These are phyloP conservation scores for Lota lota DNA, from an alignment of 2,113 vertebrate genomes.

Conservation along the genomic window DNA sequence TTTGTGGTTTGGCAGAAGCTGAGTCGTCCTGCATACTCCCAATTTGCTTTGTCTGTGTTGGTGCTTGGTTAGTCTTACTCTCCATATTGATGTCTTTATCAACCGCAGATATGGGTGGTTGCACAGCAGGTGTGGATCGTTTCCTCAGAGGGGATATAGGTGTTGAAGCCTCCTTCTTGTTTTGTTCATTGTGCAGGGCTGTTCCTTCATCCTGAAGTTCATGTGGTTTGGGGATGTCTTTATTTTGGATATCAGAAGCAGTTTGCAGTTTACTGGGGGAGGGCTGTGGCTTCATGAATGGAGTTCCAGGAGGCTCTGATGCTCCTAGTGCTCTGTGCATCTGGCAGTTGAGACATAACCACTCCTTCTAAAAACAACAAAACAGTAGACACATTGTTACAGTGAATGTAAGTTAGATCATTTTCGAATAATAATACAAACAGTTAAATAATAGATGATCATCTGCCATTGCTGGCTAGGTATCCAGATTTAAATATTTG, in stretches of 20 bases:
- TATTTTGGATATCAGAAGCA: too few relatives aligned
- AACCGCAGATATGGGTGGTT: slow-evolving; percentile 62
- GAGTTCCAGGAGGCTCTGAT: slow-evolving; percentile 64
- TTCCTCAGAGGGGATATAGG: slow-evolving; percentile 16
- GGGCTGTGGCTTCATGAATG: slow-evolving; percentile 50
- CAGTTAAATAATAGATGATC: too few relatives aligned
- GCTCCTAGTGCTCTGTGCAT: slow-evolving; percentile 82
- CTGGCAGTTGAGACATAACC: slow-evolving; percentile 94
- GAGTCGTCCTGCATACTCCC: slow-evolving; percentile 52
- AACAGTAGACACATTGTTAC: too few relatives aligned
- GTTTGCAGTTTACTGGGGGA: slow-evolving; percentile 45
- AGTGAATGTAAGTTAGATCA: too few relatives aligned
- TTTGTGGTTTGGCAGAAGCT: slow-evolving; percentile 61
- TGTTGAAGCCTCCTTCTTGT: not conserved
- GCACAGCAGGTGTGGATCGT: slow-evolving; percentile 24
- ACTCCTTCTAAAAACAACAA: slow-evolving; percentile 65
- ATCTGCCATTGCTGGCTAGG: too few relatives aligned
- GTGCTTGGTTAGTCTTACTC: slow-evolving; percentile 17
- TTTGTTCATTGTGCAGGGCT: too few relatives aligned
- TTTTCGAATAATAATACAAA: too few relatives aligned
- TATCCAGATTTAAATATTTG: too few relatives aligned
- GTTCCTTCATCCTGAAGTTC: slow-evolving; percentile 47
- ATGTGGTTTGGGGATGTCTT: not conserved
- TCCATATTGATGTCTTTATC: slow-evolving; percentile 9
- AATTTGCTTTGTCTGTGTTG: slow-evolving; percentile 41